Evolutionary conservation across 2,888 invertebrate genomes (phyloP), one percentile per base, ranked within the genome.

Genomic region (Drosophila algonquin): DNA sequence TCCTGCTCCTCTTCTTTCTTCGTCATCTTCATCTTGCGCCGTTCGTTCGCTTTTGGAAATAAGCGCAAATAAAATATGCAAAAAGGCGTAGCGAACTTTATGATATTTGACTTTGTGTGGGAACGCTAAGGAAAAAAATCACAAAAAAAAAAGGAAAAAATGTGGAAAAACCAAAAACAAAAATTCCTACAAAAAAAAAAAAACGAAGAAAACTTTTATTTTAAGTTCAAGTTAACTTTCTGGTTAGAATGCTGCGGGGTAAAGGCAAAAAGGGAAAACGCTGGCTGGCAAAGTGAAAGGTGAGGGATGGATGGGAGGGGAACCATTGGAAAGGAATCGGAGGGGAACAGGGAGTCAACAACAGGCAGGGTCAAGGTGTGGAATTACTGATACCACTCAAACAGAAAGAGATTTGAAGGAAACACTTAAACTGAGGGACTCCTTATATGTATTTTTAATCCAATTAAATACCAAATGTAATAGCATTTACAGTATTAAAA

Each of bases 1-100:
- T 73, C 54, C 61, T 18, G 30, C 56, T 48, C 50, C 12, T 16
- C 47, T 50, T 47, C 44, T 30, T 27, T 35, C 47, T 18, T 30
- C 40, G 2, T 40, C 40, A 2, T 40, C n/a, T 40, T 7, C 40
- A 7, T 40, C 40, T 40, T 40, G 40, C n/a, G 7, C 51, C 61
- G 48, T 54, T 56, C 35, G 51, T 50, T 27, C 63, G 62, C 73
- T 60, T 62, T 40, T 44, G 65, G 71, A 83, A 83, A 81, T 85
- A 82, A 89, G 89, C 88, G 61, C 83, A 88, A 84, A 84, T 88
- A 84, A 84, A 88, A 89, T 89, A 89, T 89, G 87, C 84, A 89
- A 89, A 89, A 89, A 89, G 89, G 84, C 89, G 83, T 88, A 82
- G 89, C 86, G 76, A 89, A 89, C 90, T 85, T 85, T 85, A 89